A percentile compares a stretch with the other conserved stretches of the same genome.
Evolutionary conservation across 2,797 vertebrate genomes (phyloP).

Genomic region (Hipposideros larvatus): DNA sequence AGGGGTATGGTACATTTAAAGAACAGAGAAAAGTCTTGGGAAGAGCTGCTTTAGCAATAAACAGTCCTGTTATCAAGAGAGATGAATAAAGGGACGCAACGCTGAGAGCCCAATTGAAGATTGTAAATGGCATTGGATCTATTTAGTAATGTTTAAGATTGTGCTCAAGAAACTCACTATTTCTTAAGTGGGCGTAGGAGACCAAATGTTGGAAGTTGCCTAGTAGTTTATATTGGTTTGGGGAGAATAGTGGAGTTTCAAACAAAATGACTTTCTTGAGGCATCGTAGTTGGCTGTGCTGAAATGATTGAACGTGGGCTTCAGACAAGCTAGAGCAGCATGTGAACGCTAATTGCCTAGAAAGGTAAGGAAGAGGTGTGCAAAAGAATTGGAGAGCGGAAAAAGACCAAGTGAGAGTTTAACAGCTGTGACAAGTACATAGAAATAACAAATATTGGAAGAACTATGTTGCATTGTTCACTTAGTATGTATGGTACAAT

Average conservation of each 20-base stretch:
- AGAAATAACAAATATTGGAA: not conserved
- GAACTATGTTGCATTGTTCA: not conserved
- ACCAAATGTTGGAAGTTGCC: not conserved
- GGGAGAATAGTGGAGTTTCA: not conserved
- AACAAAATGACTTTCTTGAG: not conserved
- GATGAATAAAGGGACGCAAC: not conserved
- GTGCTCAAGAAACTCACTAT: not conserved
- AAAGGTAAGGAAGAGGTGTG: not conserved
- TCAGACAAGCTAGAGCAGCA: not conserved
- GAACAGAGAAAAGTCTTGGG: not conserved
- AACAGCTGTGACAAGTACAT: not conserved
- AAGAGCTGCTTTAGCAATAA: constrained; percentile 19
- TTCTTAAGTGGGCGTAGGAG: not conserved
- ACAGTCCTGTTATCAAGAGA: not conserved
- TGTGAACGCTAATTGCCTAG: not conserved
- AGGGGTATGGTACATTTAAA: not conserved
- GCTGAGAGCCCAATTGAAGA: not conserved
- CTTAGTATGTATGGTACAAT: not conserved
- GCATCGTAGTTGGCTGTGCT: not conserved
- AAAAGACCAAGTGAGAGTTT: not conserved
- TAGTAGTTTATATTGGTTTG: not conserved
- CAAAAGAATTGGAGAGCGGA: not conserved
- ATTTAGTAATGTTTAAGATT: not conserved
- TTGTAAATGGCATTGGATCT: not conserved
- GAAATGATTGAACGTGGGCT: not conserved